Percentiles rank a stretch among this genome's conserved stretches.
Conservation (phyloP, 2,113 vertebrate species). For the Lycaon pictus region DNA sequence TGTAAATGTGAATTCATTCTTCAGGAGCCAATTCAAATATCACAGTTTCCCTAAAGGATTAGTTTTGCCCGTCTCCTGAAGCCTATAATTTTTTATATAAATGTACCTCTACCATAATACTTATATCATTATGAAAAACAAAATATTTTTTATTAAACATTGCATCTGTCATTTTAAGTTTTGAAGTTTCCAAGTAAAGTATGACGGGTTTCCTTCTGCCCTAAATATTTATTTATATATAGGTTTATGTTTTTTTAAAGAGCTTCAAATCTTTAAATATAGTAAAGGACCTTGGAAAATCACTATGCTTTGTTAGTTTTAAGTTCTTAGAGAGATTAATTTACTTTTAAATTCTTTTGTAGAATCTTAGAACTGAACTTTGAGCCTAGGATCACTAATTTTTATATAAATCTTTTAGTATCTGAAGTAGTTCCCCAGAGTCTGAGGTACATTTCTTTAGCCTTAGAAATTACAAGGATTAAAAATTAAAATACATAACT, state of each 20-base stretch:
- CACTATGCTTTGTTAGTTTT: background rate
- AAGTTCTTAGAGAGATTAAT: background rate
- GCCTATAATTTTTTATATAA: background rate
- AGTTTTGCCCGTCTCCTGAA: background rate
- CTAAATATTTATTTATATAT: conserved; percentile 25
- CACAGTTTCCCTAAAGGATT: background rate
- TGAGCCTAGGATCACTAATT: background rate
- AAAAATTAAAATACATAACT: conserved; percentile 11
- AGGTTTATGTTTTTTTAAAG: background rate
- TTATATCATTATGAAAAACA: background rate
- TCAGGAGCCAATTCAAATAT: background rate
- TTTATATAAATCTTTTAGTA: background rate
- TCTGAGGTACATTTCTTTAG: background rate
- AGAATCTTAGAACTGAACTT: background rate
- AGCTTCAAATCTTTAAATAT: conserved; percentile 17
- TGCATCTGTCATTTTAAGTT: background rate
- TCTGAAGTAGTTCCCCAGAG: background rate
- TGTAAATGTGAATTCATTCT: background rate
- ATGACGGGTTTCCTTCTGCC: background rate
- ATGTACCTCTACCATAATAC: background rate
- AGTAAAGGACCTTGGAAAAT: background rate
- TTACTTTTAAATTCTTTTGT: background rate
- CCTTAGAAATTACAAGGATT: conserved; percentile 31
- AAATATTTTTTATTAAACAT: background rate
- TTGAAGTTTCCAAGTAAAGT: conserved; percentile 29